phyloP scores from a whole-genome alignment of 2,888 invertebrate genomes.

The Leucozona laternaria region DNA sequence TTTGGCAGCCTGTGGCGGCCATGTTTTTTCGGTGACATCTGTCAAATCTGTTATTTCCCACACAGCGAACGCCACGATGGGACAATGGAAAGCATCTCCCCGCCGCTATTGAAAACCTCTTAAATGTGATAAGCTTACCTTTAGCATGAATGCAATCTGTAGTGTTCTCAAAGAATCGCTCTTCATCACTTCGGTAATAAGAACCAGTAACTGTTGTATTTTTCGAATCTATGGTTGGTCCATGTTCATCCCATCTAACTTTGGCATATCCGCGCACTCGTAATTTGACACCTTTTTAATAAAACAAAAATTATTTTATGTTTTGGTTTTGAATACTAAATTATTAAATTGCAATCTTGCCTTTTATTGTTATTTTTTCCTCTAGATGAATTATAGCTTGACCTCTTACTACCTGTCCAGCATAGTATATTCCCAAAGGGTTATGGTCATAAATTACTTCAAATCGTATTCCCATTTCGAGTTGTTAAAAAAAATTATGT shows the following conservation, averaged over 20 bases:
- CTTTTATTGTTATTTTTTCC: neutral
- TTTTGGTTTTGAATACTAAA: neutral
- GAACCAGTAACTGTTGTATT: constrained; percentile 4
- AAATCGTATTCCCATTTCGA: constrained; percentile 18
- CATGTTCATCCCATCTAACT: constrained; percentile 50
- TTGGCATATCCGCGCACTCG: constrained; percentile 47
- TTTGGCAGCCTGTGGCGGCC: too few relatives aligned
- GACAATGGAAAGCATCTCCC: too few relatives aligned
- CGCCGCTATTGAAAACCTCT: too few relatives aligned
- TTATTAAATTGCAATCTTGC: neutral
- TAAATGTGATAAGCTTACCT: constrained; percentile 17
- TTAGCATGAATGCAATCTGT: constrained; percentile 55
- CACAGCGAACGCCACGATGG: too few relatives aligned
- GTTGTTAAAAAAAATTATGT: neutral
- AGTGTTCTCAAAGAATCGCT: constrained; percentile 46
- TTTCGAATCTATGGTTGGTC: constrained; percentile 24
- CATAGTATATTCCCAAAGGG: constrained; percentile 19
- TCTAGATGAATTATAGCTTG: constrained; percentile 13
- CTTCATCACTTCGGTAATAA: constrained; percentile 37
- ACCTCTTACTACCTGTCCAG: constrained; percentile 18
- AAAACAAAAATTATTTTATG: neutral
- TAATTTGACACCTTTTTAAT: constrained; percentile 40
- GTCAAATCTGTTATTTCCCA: too few relatives aligned
- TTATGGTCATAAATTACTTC: constrained; percentile 16
- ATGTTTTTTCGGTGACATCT: too few relatives aligned